phyloP scores from a whole-genome alignment of 2,888 invertebrate species.

The Rhamphomyia laevipes region DNA sequence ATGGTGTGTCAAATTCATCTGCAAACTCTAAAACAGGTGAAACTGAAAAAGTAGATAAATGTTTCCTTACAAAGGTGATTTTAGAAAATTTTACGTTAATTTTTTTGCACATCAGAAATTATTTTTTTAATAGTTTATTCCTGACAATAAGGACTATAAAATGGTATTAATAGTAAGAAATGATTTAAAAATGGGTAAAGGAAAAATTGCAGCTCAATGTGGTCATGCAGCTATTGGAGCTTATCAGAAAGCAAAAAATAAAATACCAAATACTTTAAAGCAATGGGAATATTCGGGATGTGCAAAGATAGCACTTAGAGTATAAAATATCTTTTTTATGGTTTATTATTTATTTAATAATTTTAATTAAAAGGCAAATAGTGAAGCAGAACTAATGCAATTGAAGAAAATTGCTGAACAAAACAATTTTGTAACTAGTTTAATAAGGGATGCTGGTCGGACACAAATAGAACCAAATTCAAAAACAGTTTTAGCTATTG shows the following conservation, averaged over 20 bases:
- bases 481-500: conserved; percentile 81
- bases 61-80: conserved; percentile 2
- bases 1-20: conserved; percentile 20
- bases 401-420: conserved; percentile 58
- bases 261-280: conserved; percentile 47
- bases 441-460: conserved; percentile 83
- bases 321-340: conserved; percentile 20
- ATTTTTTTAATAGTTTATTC: conserved; percentile 19
- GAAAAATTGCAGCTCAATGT: conserved; percentile 89
- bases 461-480: conserved; percentile 87
- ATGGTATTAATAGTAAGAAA: conserved; percentile 76
- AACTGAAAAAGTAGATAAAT: conserved; percentile 17
- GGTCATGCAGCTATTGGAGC: conserved; percentile 88
- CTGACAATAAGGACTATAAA: conserved; percentile 51
- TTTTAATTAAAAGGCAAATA: conserved; percentile 43
- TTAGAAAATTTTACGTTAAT: background rate
- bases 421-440: conserved; percentile 55
- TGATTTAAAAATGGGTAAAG: conserved; percentile 90
- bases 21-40: conserved; percentile 21
- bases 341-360: background rate
- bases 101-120: background rate
- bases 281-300: conserved; percentile 59
- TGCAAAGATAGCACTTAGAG: conserved; percentile 77
- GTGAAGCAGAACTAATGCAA: conserved; percentile 57
- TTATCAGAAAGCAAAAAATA: conserved; percentile 55